Percentiles rank a stretch among this genome's conserved stretches.
Evolutionary conservation across 2,888 invertebrate genomes (phyloP).

Genomic region (Hypsopygia costalis): DNA sequence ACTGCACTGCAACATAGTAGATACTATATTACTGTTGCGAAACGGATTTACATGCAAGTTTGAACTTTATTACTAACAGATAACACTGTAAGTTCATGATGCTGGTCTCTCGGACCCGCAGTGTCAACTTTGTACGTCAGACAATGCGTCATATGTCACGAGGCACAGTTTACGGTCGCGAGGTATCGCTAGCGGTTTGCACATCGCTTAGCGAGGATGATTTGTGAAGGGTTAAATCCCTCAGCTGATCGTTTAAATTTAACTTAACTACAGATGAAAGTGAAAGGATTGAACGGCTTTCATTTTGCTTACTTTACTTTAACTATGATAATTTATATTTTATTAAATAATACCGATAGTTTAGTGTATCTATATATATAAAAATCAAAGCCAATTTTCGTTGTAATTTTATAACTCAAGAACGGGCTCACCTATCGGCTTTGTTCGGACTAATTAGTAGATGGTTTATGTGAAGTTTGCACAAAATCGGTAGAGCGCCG

Average conservation of each 20-base stretch:
- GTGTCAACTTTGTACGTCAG: slow-evolving; percentile 29
- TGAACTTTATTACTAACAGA: slow-evolving; percentile 1
- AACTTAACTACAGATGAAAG: slow-evolving; percentile 17
- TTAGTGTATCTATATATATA: too few relatives aligned
- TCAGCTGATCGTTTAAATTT: slow-evolving; percentile 28
- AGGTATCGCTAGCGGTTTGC: slow-evolving; percentile 68
- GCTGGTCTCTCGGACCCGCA: slow-evolving; percentile 24
- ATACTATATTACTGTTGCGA: slow-evolving; percentile 8
- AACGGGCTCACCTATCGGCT: too few relatives aligned
- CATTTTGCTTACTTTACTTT: slow-evolving; percentile 4
- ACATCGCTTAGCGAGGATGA: slow-evolving; percentile 65
- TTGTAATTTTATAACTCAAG: too few relatives aligned
- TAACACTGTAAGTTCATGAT: slow-evolving; percentile 22
- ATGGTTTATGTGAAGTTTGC: too few relatives aligned
- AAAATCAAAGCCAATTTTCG: too few relatives aligned
- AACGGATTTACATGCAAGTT: slow-evolving; percentile 1
- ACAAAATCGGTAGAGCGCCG: too few relatives aligned
- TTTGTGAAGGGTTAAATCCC: slow-evolving; percentile 59
- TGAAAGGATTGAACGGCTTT: slow-evolving; percentile 12
- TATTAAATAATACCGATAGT: too few relatives aligned
- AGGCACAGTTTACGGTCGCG: slow-evolving; percentile 59
- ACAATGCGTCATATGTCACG: slow-evolving; percentile 73
- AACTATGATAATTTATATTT: too few relatives aligned
- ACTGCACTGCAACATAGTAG: slow-evolving; percentile 72
- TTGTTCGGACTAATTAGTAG: too few relatives aligned